Conservation (phyloP, 2,888 invertebrate species). For the Caenorhabditis angaria region DNA sequence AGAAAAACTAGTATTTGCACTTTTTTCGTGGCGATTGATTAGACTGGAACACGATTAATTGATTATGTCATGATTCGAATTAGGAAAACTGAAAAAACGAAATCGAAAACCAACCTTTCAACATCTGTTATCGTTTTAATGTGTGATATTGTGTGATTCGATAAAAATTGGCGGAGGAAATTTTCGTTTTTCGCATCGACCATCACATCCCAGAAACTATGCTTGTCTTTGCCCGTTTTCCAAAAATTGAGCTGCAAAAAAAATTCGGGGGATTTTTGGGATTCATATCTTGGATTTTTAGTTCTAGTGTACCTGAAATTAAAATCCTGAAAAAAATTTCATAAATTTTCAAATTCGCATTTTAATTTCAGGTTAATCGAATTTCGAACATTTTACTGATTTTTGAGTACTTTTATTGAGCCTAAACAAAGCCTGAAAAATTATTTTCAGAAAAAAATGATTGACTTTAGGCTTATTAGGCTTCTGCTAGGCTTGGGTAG, state of each 20-base stretch:
- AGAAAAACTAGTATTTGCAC: slow-evolving; percentile 12
- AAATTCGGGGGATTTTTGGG: too few species aligned
- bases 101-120: slow-evolving; percentile 56
- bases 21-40: slow-evolving; percentile 30
- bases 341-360: neutral
- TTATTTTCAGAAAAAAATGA: too few species aligned
- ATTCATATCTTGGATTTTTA: too few species aligned
- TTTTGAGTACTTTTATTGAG: too few species aligned
- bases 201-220: slow-evolving; percentile 78
- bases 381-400: too few species aligned
- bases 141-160: slow-evolving; percentile 46
- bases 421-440: too few species aligned
- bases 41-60: slow-evolving; percentile 18
- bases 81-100: neutral
- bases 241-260: slow-evolving; percentile 76
- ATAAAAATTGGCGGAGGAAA: slow-evolving; percentile 43
- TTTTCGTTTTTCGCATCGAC: slow-evolving; percentile 78
- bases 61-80: neutral
- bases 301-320: too few species aligned
- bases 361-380: too few species aligned
- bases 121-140: slow-evolving; percentile 67
- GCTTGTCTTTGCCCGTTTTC: slow-evolving; percentile 76
- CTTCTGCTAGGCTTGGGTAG: too few species aligned
- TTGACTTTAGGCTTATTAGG: too few species aligned
- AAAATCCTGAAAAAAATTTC: neutral